A percentile compares a stretch with the other conserved stretches of the same genome.
These are phyloP conservation scores for Ophioninae sp. DNA, from an alignment of 2,888 invertebrate genomes.

Conservation along the genomic window DNA sequence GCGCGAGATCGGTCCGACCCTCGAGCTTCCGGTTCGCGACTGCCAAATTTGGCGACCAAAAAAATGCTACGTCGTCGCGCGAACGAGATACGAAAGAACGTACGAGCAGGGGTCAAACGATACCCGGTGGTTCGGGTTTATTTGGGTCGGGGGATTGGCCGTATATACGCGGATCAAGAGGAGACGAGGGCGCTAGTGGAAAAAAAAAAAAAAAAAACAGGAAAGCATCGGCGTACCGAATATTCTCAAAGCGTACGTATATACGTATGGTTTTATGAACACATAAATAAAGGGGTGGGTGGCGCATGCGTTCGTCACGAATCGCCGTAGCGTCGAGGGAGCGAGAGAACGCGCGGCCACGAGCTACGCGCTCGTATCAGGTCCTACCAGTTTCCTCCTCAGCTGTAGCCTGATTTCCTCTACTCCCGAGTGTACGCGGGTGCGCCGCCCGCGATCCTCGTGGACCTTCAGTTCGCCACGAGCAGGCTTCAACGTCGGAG, in stretches of 20 bases:
- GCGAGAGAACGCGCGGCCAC: not conserved
- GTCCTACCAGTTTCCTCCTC: conserved; percentile 16
- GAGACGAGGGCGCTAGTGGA: not conserved
- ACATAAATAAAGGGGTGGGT: conserved; percentile 16
- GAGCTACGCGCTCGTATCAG: conserved; percentile 18
- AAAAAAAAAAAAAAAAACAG: not conserved
- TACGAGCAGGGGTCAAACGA: not conserved
- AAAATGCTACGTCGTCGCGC: not conserved
- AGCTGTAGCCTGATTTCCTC: conserved; percentile 26
- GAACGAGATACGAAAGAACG: no score
- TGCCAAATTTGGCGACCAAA: not conserved
- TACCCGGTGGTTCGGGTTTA: not conserved
- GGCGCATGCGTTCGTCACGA: conserved; percentile 61
- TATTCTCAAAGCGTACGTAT: conserved; percentile 1
- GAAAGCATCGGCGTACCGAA: not conserved
- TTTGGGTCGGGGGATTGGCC: not conserved
- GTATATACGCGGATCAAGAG: not conserved
- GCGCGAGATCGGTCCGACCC: not conserved
- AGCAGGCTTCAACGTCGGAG: conserved; percentile 39
- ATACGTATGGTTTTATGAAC: not conserved
- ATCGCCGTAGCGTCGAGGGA: conserved; percentile 18
- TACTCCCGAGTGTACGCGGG: not conserved
- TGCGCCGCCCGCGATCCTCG: not conserved
- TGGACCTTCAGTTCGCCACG: conserved; percentile 45
- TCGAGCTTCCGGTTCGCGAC: not conserved